Evolutionary conservation across 2,113 vertebrate genomes (phyloP), one percentile per base, ranked within the genome.

Genomic region (Clarias magur): DNA sequence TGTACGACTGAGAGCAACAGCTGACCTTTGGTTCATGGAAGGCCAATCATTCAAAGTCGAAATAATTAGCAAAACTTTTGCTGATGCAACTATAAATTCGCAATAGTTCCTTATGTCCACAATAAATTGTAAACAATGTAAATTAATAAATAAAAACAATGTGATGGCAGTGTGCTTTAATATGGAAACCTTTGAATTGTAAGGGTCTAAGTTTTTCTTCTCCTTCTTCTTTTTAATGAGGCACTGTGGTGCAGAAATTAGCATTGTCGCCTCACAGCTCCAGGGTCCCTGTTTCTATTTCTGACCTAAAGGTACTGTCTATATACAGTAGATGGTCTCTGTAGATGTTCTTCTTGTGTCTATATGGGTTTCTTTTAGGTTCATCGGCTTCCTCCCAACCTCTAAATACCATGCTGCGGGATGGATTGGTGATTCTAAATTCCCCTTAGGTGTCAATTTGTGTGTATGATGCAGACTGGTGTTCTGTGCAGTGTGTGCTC

Each of bases 1-100:
- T 87, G 63, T 65, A 38, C 25, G 30, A 85, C 38, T 57, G 62
- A 56, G 60, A 88, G 67, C 87, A 82, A 85, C 86, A 62, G 75
- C 57, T 88, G 90, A 89, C 88, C 84, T 88, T 89, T 84, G 60
- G 83, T 88, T 88, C 80, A 88, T 86, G 84, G 84, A 80, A 81
- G 48, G 81, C 72, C 86, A 60, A 86, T 86, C 76, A 84, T 78
- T 89, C 12, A 72, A 56, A 34, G 53, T 70, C 21, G 75, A 60
- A 75, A 79, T 68, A 65, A 86, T 88, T 86, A 85, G 25, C 54
- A 38, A 30, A 57, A 86, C 16, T 5, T 81, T 67, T 79, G 72
- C 72, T 27, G 48, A 53, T 16, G 48, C 30, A 87, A 67, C 82
- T 78, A 79, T 73, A 56, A 56, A 85, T 80, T 83, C 59, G 54